Evolutionary conservation across 1,140 invertebrate genomes (phyloP), one percentile per base, ranked within the genome.

Genomic region (Piezodorus guildinii): DNA sequence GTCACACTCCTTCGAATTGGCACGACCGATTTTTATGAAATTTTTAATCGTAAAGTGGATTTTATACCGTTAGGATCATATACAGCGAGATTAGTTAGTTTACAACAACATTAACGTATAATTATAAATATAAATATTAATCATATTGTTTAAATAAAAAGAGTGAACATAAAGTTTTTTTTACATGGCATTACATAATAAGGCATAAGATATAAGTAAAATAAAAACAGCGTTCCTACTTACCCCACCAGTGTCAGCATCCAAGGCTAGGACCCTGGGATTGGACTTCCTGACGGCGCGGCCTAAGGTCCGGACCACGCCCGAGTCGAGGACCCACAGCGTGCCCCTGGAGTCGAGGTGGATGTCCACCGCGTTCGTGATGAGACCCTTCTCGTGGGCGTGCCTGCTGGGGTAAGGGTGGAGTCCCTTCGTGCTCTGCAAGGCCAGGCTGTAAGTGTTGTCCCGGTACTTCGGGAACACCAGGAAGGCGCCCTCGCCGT

Each of bases 261-360:
- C 77, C 66, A 82, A 73, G 4, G 77, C 80, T 5, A 83, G 71
- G 27, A 83, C 77, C 66, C 82, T 82, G 3, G 81, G 79, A 0
- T 76, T 68, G 8, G 81, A 77, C 54, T 74, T 83, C 63, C 62
- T 78, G 4, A 15, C 9, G 1, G 52, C 17, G 23, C 23, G 9
- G 1, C 52, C 77, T 49, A 84, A 66, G 0, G 77, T 80, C 56
- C 82, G 77, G 0, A 82, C 76, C 8, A 83, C 75, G 43, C 82
- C 82, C 0, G 76, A 76, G 66, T 84, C 82, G 34, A 84, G 70
- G 1, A 80, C 79, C 82, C 82, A 84, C 0, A 84, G 74, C 21
- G 77, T 73, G 25, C 75, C 71, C 39, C 75, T 75, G 25, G 71
- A 72, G 71, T 83, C 81, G 8, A 83, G 69, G 60, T 77, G 79